Base-by-base conservation (phyloP, 1,140 invertebrate species). In the Aradophagus sp. region DNA sequence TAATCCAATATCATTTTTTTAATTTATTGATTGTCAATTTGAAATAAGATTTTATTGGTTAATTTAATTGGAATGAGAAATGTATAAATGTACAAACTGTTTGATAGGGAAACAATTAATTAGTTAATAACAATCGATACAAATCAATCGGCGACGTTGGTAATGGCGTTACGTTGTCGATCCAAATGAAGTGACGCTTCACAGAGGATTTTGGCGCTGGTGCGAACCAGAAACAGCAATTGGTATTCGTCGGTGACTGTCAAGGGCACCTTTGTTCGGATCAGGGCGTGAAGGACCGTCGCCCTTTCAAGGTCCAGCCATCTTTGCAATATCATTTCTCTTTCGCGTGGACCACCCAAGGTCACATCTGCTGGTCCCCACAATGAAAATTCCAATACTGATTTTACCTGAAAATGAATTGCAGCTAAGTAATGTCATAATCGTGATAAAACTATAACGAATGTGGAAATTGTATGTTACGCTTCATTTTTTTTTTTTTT, bases 271-370 rank as follows among this genome's bases (percentile, higher is more conserved):
- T 91, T 88, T 0, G 90, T 90, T 36, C 91, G 88, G 0, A 94
- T 92, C 5, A 95, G 73, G 0, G 92, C 91, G 62, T 94, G 93
- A 2, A 95, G 83, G 1, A 93, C 90, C 0, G 91, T 94, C 1
- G 93, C 93, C 13, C 93, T 86, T 77, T 95, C 93, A 7, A 95
- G 83, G 76, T 95, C 93, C 27, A 95, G 78, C 93, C 93, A 95
- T 31, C 93, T 87, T 73, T 94, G 93, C 1, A 94, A 76, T 0
- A 90, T 90, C 10, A 90, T 74, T 66, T 93, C 92, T 2, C 91
- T 87, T 58, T 93, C 92, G 16, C 89, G 87, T 0, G 89, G 89
- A 4, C 88, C 88, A 0, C 89, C 89, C 7, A 93, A 84, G 0
- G 89, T 88, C 0, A 91, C 89, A 74, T 93, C 92, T 7, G 91